Evolutionary conservation across 2,888 invertebrate genomes (phyloP).

Genomic region (Escarpia spicata): DNA sequence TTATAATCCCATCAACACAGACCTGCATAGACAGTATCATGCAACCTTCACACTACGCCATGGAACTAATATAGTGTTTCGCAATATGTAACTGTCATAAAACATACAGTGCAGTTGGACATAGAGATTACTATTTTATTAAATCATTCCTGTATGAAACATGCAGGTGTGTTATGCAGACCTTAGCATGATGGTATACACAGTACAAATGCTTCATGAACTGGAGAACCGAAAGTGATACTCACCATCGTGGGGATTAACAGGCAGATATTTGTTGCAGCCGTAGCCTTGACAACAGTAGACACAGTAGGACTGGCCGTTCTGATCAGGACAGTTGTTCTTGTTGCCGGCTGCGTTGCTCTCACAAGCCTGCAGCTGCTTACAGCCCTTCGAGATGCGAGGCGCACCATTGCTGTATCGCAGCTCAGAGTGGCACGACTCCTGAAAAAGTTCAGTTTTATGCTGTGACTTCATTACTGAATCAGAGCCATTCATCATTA

Average conservation of each 20-base stretch:
- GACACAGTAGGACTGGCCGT: not conserved
- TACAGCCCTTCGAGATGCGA: not conserved
- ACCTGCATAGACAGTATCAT: too few relatives aligned
- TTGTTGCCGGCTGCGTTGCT: not conserved
- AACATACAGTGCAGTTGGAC: not conserved
- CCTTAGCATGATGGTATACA: not conserved
- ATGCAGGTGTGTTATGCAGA: not conserved
- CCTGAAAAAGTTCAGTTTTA: not conserved
- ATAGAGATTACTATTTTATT: not conserved
- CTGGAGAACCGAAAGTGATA: not conserved
- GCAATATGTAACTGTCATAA: not conserved
- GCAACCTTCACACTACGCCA: not conserved
- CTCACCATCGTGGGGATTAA: not conserved
- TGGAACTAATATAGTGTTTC: not conserved
- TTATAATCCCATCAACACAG: too few relatives aligned
- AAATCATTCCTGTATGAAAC: not conserved
- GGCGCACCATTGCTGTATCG: not conserved
- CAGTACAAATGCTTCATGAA: not conserved
- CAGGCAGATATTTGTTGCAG: slow-evolving; percentile 4
- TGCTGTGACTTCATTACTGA: too few relatives aligned
- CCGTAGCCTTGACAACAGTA: not conserved
- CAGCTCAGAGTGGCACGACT: not conserved
- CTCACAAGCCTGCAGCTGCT: not conserved
- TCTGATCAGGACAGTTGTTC: slow-evolving; percentile 3
- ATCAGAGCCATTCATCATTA: too few relatives aligned